Evolutionary conservation across 2,888 invertebrate genomes (phyloP).

Genomic region (Tetragnatha montana): DNA sequence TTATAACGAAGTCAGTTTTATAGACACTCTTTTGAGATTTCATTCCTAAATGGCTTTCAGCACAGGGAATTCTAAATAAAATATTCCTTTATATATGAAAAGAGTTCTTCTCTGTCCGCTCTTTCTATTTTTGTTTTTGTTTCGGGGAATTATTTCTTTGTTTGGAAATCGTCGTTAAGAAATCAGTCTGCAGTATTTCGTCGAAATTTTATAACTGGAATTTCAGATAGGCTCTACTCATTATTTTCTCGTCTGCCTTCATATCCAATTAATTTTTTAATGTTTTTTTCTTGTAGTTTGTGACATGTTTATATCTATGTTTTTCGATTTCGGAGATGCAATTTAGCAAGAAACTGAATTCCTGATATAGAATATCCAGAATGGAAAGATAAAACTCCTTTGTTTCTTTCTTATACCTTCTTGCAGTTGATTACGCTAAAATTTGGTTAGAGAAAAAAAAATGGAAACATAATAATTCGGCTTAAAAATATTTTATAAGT

Average conservation of each 20-base stretch:
- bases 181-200: not conserved
- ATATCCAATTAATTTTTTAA: not conserved
- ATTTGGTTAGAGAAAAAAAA: too few species aligned
- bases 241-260: too few species aligned
- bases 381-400: too few species aligned
- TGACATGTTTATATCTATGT: too few species aligned
- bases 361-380: too few species aligned
- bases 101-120: not conserved
- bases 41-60: conserved; percentile 36
- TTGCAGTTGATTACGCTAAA: too few species aligned
- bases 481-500: too few species aligned
- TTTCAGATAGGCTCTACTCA: not conserved
- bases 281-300: too few species aligned
- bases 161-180: not conserved
- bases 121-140: not conserved
- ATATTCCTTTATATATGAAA: not conserved
- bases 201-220: not conserved
- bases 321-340: too few species aligned
- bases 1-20: conserved; percentile 40
- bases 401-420: too few species aligned
- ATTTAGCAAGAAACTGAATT: too few species aligned
- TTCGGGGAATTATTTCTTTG: not conserved
- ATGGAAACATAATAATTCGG: too few species aligned
- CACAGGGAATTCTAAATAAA: conserved; percentile 15
- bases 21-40: conserved; percentile 34